phyloP scores from a whole-genome alignment of 2,797 vertebrate genomes.

The Orientallactaga sibirica region DNA sequence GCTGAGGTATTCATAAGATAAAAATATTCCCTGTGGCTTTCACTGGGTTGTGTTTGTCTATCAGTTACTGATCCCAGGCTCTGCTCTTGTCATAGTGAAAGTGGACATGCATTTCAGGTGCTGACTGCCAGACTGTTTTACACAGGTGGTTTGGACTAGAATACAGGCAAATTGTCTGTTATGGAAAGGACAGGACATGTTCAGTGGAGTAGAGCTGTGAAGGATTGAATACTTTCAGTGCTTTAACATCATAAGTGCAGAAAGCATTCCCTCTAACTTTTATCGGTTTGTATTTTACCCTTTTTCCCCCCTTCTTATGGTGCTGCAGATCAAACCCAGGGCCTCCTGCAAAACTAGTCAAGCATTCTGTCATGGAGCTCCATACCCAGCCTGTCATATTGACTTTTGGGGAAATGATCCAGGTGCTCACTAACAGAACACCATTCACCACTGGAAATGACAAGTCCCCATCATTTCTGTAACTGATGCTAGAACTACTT shows the following conservation, averaged over 20 bases:
- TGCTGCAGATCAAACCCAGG: neutral
- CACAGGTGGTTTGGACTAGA: conserved; percentile 48
- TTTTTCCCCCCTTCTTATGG: neutral
- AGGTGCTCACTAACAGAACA: conserved; percentile 59
- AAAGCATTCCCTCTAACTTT: neutral
- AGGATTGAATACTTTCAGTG: neutral
- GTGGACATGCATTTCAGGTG: conserved; percentile 64
- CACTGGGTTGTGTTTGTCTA: conserved; percentile 69
- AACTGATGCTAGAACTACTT: conserved; percentile 27
- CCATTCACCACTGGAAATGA: conserved; percentile 50
- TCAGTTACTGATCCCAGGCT: conserved; percentile 51
- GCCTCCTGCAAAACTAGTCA: neutral
- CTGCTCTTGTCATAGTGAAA: conserved; percentile 58
- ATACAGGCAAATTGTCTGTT: conserved; percentile 35
- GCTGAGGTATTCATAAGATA: conserved; percentile 32
- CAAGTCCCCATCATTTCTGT: conserved; percentile 61
- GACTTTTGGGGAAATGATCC: conserved; percentile 29
- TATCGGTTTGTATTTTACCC: neutral
- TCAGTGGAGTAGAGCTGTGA: neutral
- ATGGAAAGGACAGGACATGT: neutral
- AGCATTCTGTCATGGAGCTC: neutral
- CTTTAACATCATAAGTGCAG: neutral
- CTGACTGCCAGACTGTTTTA: neutral
- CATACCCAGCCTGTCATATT: neutral
- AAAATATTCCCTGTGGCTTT: conserved; percentile 41